phyloP scores from a whole-genome alignment of 2,888 invertebrate genomes.

The Tachina grossa region DNA sequence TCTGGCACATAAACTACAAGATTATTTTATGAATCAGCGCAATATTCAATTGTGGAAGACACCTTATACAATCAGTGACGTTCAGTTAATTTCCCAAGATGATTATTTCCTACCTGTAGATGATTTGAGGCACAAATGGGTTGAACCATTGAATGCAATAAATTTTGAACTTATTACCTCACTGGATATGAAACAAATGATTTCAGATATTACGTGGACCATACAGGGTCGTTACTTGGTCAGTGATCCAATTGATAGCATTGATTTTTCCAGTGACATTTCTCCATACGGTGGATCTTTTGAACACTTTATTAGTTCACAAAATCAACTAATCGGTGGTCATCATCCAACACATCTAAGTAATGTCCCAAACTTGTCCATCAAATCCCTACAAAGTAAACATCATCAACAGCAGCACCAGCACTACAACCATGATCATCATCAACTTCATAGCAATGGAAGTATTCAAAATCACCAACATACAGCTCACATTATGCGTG shows the following conservation, averaged over 20 bases:
- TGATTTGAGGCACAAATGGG: constrained; percentile 86
- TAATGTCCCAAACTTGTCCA: constrained; percentile 46
- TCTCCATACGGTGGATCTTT: constrained; percentile 73
- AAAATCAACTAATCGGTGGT: constrained; percentile 59
- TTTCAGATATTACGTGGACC: constrained; percentile 84
- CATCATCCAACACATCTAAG: constrained; percentile 67
- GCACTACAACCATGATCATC: constrained; percentile 68
- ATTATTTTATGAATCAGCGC: constrained; percentile 78
- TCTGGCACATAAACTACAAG: constrained; percentile 85
- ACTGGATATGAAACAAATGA: constrained; percentile 89
- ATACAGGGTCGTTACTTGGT: constrained; percentile 78
- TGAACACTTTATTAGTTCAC: constrained; percentile 76
- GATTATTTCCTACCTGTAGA: constrained; percentile 88
- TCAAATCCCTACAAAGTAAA: constrained; percentile 46
- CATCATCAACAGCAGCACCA: constrained; percentile 61
- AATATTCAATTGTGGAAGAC: constrained; percentile 79
- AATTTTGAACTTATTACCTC: constrained; percentile 90
- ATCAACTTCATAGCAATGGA: constrained; percentile 67
- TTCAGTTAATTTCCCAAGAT: constrained; percentile 88
- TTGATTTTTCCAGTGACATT: constrained; percentile 73
- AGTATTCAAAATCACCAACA: constrained; percentile 66
- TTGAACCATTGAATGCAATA: constrained; percentile 87
- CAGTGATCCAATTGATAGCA: constrained; percentile 73
- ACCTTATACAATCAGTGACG: constrained; percentile 81
- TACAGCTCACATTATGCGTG: constrained; percentile 68